Percentiles rank a stretch among this genome's conserved stretches.
Evolutionary conservation across 2,797 vertebrate genomes (phyloP).

Genomic region (Petrocephalus sullivani): DNA sequence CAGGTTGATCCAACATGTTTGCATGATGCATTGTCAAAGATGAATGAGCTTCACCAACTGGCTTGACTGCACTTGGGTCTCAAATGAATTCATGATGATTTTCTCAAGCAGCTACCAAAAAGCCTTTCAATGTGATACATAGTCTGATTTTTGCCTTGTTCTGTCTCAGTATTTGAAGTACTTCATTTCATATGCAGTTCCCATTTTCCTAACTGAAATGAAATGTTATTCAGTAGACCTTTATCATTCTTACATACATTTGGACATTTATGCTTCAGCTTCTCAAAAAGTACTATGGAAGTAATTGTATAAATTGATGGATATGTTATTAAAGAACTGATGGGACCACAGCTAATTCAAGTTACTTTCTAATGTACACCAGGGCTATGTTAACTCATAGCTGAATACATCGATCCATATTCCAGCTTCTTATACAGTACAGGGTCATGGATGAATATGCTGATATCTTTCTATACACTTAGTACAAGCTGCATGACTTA

Average conservation of each 20-base stretch:
- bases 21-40: neutral
- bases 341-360: neutral
- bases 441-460: neutral
- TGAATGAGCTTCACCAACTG: conserved; percentile 10
- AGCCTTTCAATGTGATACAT: neutral
- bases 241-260: neutral
- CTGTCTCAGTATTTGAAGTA: neutral
- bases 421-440: neutral
- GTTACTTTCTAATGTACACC: neutral
- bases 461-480: neutral
- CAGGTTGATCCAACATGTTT: neutral
- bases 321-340: neutral
- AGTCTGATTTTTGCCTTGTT: neutral
- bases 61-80: neutral
- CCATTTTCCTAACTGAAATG: neutral
- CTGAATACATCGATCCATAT: neutral
- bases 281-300: neutral
- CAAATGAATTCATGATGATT: neutral
- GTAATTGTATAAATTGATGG: neutral
- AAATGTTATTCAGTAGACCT: neutral
- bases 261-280: neutral
- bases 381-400: neutral
- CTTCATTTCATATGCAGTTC: neutral
- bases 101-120: neutral
- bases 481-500: neutral